A percentile compares a stretch with the other conserved stretches of the same genome.
Evolutionary conservation across 2,888 invertebrate species (phyloP).

Genomic region (Lymantria monacha): DNA sequence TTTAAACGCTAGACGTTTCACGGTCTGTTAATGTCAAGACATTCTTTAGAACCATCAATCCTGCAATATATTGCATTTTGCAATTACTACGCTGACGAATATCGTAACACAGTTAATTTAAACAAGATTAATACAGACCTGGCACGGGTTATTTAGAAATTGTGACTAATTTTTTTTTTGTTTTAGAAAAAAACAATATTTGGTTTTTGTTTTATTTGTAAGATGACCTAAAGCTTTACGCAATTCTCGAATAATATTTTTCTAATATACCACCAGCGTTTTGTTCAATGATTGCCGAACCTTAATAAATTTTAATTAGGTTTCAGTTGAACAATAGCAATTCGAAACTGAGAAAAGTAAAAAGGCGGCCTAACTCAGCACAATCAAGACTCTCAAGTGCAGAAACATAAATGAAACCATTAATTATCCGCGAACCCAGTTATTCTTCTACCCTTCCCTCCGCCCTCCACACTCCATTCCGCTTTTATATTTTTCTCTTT

Average conservation of each 20-base stretch:
- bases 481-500: constrained; percentile 66
- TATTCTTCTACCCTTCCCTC: constrained; percentile 62
- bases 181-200: background rate
- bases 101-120: constrained; percentile 7
- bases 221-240: too few species aligned
- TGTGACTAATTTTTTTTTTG: background rate
- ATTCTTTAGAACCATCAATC: constrained; percentile 19
- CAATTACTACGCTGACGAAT: constrained; percentile 13
- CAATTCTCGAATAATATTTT: background rate
- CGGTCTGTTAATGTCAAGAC: constrained; percentile 7
- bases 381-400: constrained; percentile 78
- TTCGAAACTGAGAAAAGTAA: constrained; percentile 65
- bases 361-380: constrained; percentile 69
- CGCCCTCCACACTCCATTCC: constrained; percentile 37
- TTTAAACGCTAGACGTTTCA: constrained; percentile 17
- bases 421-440: constrained; percentile 78
- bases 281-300: constrained; percentile 37
- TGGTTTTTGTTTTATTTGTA: too few species aligned
- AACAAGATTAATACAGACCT: constrained; percentile 7
- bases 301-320: constrained; percentile 64
- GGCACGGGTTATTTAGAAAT: constrained; percentile 6
- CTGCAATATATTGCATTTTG: constrained; percentile 14
- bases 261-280: background rate
- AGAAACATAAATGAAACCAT: constrained; percentile 82
- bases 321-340: constrained; percentile 67